Evolutionary conservation across 2,113 vertebrate genomes (phyloP).

Genomic region (Nyctibius bracteatus): DNA sequence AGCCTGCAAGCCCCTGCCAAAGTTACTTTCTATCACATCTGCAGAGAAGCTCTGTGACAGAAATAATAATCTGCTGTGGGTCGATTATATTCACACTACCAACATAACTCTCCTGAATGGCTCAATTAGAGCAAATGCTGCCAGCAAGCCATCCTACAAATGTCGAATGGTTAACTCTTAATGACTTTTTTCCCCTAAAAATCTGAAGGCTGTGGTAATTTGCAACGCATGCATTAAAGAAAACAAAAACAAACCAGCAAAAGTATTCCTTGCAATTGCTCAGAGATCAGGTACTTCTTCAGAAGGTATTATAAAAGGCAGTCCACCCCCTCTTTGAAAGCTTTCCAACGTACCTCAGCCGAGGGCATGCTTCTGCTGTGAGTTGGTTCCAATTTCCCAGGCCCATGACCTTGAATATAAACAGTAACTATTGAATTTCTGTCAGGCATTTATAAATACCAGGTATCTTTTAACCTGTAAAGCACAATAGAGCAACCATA

Average conservation of each 20-base stretch:
- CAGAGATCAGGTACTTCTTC: background rate
- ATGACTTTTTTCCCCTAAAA: background rate
- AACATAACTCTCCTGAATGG: slow-evolving; percentile 48
- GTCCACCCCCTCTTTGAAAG: background rate
- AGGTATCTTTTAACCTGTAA: background rate
- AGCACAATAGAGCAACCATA: background rate
- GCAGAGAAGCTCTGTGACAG: slow-evolving; percentile 33
- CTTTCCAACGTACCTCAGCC: background rate
- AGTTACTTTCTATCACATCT: slow-evolving; percentile 43
- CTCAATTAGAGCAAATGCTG: slow-evolving; percentile 38
- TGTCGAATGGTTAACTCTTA: background rate
- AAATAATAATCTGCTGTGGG: slow-evolving; percentile 49
- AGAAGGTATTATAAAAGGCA: background rate
- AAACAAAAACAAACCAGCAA: background rate
- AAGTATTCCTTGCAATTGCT: background rate
- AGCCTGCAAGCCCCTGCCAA: background rate
- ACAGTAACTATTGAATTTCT: background rate
- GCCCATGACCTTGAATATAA: background rate
- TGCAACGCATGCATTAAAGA: background rate
- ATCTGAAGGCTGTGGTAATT: background rate
- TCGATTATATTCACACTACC: background rate
- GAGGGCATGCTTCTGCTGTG: background rate
- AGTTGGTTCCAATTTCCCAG: background rate
- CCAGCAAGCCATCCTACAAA: background rate
- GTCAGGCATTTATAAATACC: background rate